Conservation (phyloP, 1,140 invertebrate genomes). For the Theocolax elegans region DNA sequence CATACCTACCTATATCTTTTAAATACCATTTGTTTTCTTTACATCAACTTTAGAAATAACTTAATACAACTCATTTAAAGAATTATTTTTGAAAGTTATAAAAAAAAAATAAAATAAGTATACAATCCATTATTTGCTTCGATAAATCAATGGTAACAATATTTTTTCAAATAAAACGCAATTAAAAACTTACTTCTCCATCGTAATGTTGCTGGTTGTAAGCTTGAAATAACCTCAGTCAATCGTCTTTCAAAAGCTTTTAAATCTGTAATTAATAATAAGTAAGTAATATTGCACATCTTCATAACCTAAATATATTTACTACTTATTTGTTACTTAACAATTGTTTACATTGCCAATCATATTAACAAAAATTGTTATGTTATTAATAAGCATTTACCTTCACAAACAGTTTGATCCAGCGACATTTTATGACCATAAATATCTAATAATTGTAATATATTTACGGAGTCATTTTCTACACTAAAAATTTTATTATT, state of each 20-base stretch:
- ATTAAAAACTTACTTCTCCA: constrained; percentile 84
- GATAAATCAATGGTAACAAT: background rate
- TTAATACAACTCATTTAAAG: too few species aligned
- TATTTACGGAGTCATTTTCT: background rate
- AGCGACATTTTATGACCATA: constrained; percentile 70
- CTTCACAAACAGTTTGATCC: constrained; percentile 82
- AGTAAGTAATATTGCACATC: constrained; percentile 19
- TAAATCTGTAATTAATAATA: constrained; percentile 79
- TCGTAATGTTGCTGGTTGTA: constrained; percentile 89
- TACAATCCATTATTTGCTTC: too few species aligned
- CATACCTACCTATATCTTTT: too few species aligned
- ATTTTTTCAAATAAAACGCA: constrained; percentile 1
- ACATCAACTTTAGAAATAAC: too few species aligned
- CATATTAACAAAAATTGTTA: too few species aligned
- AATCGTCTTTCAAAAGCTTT: constrained; percentile 96
- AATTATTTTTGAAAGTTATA: too few species aligned
- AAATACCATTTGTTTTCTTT: too few species aligned
- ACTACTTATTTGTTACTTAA: background rate
- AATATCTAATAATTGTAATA: background rate
- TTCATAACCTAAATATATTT: constrained; percentile 26
- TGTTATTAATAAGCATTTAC: constrained; percentile 59
- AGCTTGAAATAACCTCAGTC: constrained; percentile 94
- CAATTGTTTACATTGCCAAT: constrained; percentile 13
- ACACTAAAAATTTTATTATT: background rate
- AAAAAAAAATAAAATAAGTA: too few species aligned